Evolutionary conservation across 2,888 invertebrate species (phyloP).

Genomic region (Acronicta leporina): DNA sequence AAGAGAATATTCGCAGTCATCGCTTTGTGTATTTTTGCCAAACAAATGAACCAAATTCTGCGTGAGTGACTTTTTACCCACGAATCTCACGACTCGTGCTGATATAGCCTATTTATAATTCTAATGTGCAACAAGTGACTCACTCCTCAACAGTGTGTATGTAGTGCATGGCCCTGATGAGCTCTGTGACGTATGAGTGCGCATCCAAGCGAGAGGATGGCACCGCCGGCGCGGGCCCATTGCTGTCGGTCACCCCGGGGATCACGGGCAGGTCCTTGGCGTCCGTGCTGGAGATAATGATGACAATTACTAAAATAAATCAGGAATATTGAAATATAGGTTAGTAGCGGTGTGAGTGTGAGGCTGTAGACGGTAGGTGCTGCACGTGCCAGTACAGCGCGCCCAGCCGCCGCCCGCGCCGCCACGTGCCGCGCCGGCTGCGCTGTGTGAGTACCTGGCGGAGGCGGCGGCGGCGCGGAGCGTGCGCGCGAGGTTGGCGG

Average conservation of each 20-base stretch:
- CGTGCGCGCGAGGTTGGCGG: constrained; percentile 93
- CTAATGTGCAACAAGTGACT: constrained; percentile 58
- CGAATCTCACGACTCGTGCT: no score
- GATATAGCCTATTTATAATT: no score
- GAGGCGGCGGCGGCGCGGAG: constrained; percentile 87
- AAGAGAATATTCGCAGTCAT: no score
- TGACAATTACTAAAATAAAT: not conserved
- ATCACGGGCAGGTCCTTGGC: constrained; percentile 70
- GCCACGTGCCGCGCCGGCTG: no score
- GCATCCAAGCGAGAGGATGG: constrained; percentile 69
- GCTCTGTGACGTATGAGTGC: constrained; percentile 77
- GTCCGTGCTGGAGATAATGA: constrained; percentile 55
- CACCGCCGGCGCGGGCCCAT: constrained; percentile 31
- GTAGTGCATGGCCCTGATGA: constrained; percentile 76
- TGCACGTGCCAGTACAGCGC: no score
- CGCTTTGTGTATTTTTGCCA: no score
- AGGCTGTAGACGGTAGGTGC: no score
- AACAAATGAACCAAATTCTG: no score
- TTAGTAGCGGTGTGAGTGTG: no score
- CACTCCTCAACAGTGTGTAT: constrained; percentile 83
- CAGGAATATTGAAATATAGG: no score
- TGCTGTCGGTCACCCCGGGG: constrained; percentile 62
- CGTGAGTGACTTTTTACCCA: no score
- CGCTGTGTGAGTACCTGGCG: constrained; percentile 47
- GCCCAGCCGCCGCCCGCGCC: no score